phyloP scores from a whole-genome alignment of 2,113 vertebrate species.

The Cyphomyrus plagiostoma region DNA sequence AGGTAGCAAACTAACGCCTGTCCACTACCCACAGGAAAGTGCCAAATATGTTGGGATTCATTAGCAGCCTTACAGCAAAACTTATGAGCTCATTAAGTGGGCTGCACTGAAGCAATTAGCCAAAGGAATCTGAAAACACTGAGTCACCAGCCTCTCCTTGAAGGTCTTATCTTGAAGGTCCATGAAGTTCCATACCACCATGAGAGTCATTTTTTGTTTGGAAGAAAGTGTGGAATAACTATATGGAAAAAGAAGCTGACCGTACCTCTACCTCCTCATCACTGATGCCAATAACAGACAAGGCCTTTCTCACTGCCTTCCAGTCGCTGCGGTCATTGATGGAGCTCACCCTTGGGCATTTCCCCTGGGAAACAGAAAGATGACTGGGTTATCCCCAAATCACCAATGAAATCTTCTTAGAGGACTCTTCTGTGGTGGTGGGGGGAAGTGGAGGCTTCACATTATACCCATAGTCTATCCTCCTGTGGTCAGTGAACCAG shows the following conservation, averaged over 20 bases:
- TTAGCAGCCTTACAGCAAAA: background rate
- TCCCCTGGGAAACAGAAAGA: constrained; percentile 64
- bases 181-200: background rate
- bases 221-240: background rate
- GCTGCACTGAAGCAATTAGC: background rate
- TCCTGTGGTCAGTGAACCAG: background rate
- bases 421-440: background rate
- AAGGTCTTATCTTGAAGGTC: background rate
- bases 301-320: constrained; percentile 80
- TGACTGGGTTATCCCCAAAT: background rate
- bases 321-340: constrained; percentile 92
- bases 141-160: background rate
- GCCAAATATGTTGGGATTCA: background rate
- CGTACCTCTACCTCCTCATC: constrained; percentile 85
- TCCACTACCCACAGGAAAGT: background rate
- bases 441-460: background rate
- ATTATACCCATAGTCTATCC: background rate
- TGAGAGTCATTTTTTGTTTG: background rate
- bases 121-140: background rate
- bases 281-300: constrained; percentile 78
- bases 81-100: background rate
- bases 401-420: background rate
- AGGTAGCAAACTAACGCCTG: background rate
- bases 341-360: constrained; percentile 90
- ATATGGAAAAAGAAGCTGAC: background rate